phyloP scores from a whole-genome alignment of 2,888 invertebrate species.

The Trimorus sp. region DNA sequence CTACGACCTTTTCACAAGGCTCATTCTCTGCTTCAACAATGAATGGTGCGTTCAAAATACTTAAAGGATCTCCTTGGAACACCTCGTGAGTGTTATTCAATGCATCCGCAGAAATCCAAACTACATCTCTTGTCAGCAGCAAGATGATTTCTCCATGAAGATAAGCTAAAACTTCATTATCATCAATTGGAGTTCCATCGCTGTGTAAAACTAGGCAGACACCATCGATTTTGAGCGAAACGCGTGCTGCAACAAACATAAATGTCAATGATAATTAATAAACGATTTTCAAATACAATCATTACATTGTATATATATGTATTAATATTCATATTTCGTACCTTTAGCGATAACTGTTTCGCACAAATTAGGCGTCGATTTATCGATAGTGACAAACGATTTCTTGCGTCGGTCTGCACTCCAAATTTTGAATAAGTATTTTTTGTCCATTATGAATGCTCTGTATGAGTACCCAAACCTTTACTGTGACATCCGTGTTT shows the following conservation, averaged over 20 bases:
- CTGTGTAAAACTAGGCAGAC: slow-evolving; percentile 1
- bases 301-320: too few species aligned
- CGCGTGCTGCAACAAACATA: slow-evolving; percentile 10
- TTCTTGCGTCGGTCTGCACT: slow-evolving; percentile 3
- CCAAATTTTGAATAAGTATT: slow-evolving; percentile 12
- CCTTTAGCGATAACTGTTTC: not conserved
- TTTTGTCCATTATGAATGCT: not conserved
- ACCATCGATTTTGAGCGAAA: not conserved
- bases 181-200: slow-evolving; percentile 14
- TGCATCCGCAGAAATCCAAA: slow-evolving; percentile 1
- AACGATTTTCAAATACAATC: not conserved
- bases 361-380: not conserved
- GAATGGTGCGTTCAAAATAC: not conserved
- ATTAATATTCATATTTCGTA: too few species aligned
- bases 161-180: slow-evolving; percentile 15
- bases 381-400: slow-evolving; percentile 13
- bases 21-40: not conserved
- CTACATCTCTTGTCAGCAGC: slow-evolving; percentile 5
- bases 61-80: not conserved
- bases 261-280: slow-evolving; percentile 1
- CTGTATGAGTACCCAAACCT: not conserved
- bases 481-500: too few species aligned
- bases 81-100: not conserved
- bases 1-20: not conserved
- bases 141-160: slow-evolving; percentile 23